Percentiles rank a stretch among this genome's conserved stretches.
These are phyloP conservation scores for Lutraria lutraria DNA, from an alignment of 2,888 invertebrate species.

Conservation along the genomic window DNA sequence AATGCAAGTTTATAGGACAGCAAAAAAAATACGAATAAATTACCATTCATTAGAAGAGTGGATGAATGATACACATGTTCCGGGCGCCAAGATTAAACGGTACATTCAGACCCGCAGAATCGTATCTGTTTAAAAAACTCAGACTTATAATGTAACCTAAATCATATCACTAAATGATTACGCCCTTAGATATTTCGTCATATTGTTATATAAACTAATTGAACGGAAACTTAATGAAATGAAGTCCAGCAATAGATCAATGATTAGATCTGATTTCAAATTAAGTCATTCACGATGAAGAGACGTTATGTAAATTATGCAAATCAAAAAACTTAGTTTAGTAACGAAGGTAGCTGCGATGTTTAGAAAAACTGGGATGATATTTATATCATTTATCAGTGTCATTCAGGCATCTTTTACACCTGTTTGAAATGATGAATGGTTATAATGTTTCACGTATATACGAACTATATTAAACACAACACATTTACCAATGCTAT, in stretches of 20 bases:
- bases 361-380: slow-evolving; percentile 22
- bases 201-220: slow-evolving; percentile 18
- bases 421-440: slow-evolving; percentile 45
- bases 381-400: slow-evolving; percentile 35
- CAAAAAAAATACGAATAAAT: slow-evolving; percentile 4
- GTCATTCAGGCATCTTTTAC: slow-evolving; percentile 29
- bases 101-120: background rate
- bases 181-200: background rate
- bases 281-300: background rate
- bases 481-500: background rate
- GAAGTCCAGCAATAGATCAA: background rate
- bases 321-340: slow-evolving; percentile 10
- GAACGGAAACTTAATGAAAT: background rate
- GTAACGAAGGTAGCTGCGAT: slow-evolving; percentile 26
- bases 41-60: background rate
- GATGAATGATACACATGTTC: background rate
- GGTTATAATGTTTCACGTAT: background rate
- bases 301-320: slow-evolving; percentile 43
- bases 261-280: background rate
- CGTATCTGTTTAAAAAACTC: background rate
- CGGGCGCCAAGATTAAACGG: slow-evolving; percentile 1
- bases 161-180: background rate
- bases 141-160: background rate
- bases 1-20: background rate
- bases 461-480: background rate